These are phyloP conservation scores for Oscheius onirici DNA, from an alignment of 2,888 invertebrate species.

Conservation along the genomic window DNA sequence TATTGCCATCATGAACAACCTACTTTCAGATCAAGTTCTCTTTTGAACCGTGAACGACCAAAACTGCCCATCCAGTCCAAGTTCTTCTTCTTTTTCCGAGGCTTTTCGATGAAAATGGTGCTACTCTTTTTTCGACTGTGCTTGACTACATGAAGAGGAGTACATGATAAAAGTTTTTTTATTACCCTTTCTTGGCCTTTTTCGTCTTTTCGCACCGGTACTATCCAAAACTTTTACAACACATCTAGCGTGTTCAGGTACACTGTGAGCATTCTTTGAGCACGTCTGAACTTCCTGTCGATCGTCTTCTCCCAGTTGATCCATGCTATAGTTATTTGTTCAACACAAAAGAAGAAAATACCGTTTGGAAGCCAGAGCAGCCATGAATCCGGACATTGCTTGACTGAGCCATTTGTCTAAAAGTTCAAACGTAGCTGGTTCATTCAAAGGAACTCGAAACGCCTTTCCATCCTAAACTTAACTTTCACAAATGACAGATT, in stretches of 20 bases:
- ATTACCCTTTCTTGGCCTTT: too few species aligned
- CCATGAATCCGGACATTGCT: constrained; percentile 66
- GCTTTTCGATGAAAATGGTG: too few species aligned
- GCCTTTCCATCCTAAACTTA: constrained; percentile 37
- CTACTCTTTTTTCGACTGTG: too few species aligned
- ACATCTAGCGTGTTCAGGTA: constrained; percentile 62
- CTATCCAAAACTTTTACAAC: constrained; percentile 53
- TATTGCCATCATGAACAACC: too few species aligned
- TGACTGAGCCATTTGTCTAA: constrained; percentile 65
- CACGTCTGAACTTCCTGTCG: constrained; percentile 46
- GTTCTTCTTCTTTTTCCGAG: constrained; percentile 29
- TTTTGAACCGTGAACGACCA: constrained; percentile 49
- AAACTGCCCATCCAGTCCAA: constrained; percentile 58
- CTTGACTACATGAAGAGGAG: too few species aligned
- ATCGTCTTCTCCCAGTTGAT: constrained; percentile 32
- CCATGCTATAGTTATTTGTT: constrained; percentile 37
- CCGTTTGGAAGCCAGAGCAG: constrained; percentile 62
- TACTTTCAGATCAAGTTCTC: constrained; percentile 38
- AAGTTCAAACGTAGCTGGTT: constrained; percentile 55
- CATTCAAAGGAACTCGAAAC: constrained; percentile 52
- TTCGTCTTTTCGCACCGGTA: constrained; percentile 23
- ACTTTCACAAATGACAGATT: too few species aligned
- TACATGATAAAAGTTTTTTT: too few species aligned
- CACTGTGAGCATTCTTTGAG: constrained; percentile 56
- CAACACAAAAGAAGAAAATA: constrained; percentile 29